Evolutionary conservation across 2,888 invertebrate genomes (phyloP).

Genomic region (Tetragonisca angustula): DNA sequence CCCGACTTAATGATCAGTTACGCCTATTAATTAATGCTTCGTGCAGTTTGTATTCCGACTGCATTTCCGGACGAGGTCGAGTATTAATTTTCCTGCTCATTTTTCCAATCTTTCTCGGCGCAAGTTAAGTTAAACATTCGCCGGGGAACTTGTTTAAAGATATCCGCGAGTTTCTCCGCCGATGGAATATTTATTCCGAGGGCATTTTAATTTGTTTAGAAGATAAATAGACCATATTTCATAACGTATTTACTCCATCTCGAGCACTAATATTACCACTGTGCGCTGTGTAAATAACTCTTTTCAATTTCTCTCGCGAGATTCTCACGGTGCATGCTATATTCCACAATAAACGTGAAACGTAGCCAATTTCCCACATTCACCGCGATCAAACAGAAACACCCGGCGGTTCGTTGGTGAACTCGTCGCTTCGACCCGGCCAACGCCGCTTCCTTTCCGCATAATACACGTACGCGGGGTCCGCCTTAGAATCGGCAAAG

Average conservation of each 20-base stretch:
- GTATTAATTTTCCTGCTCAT: too few relatives aligned
- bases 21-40: constrained; percentile 24
- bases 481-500: constrained; percentile 46
- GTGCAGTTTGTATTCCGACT: not conserved
- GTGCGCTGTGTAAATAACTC: not conserved
- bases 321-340: not conserved
- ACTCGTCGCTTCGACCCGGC: constrained; percentile 13
- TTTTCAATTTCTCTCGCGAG: not conserved
- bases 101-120: too few relatives aligned
- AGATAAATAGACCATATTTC: not conserved
- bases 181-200: not conserved
- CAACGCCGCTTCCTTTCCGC: constrained; percentile 26
- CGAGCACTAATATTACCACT: not conserved
- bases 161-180: not conserved
- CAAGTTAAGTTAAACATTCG: not conserved
- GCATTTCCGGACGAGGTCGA: too few relatives aligned
- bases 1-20: constrained; percentile 23
- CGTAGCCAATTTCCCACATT: not conserved
- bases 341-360: not conserved
- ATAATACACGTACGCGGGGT: constrained; percentile 41
- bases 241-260: not conserved
- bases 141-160: not conserved
- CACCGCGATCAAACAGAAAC: constrained; percentile 5
- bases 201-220: not conserved
- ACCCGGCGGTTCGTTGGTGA: not conserved